Evolutionary conservation across 2,888 invertebrate species (phyloP).

Genomic region (Ptilodon capucinus): DNA sequence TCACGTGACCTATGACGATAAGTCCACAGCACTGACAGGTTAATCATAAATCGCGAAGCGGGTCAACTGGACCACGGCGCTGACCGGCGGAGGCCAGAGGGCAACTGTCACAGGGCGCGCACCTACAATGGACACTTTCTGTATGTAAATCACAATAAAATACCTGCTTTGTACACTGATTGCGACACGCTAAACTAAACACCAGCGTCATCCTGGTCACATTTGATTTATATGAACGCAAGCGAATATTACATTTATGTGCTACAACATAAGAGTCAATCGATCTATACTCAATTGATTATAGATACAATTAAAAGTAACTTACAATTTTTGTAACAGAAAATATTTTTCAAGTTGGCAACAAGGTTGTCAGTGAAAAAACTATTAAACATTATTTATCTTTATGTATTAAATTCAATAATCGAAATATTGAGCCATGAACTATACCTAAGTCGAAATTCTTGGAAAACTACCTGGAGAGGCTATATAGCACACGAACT

Average conservation of each 20-base stretch:
- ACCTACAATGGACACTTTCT: slow-evolving; percentile 72
- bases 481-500: slow-evolving; percentile 6
- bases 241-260: slow-evolving; percentile 44
- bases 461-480: background rate
- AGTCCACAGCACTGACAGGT: slow-evolving; percentile 37
- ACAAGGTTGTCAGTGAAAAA: too few relatives aligned
- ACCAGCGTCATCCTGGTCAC: slow-evolving; percentile 57
- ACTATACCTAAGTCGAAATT: background rate
- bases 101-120: slow-evolving; percentile 73
- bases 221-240: slow-evolving; percentile 39
- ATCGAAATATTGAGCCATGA: background rate
- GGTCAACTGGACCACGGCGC: slow-evolving; percentile 58
- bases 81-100: slow-evolving; percentile 61
- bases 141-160: slow-evolving; percentile 80
- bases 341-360: too few relatives aligned
- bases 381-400: too few relatives aligned
- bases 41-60: slow-evolving; percentile 33
- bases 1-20: background rate
- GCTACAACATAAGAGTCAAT: slow-evolving; percentile 14
- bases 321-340: too few relatives aligned
- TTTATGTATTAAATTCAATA: background rate
- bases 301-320: too few relatives aligned
- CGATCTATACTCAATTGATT: background rate
- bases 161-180: slow-evolving; percentile 74
- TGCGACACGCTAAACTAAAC: slow-evolving; percentile 77